These are phyloP conservation scores for Paracentrotus lividus DNA, from an alignment of 53 echinoderm and acorn worm genomes.

Conservation along the genomic window DNA sequence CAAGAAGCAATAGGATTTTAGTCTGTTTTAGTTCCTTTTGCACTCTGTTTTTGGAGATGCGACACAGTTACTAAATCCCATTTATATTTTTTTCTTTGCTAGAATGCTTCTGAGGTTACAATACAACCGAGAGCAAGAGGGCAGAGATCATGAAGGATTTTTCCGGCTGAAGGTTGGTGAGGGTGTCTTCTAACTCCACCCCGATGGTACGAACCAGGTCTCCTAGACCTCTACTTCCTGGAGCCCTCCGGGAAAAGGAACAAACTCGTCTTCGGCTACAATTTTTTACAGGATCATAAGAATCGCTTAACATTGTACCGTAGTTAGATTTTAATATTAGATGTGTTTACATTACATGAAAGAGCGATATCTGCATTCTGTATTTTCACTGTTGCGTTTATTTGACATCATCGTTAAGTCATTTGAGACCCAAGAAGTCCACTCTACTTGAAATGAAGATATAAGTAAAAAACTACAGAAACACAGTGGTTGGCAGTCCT, in stretches of 20 bases:
- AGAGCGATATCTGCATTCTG: not conserved
- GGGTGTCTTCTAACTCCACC: conserved; percentile 84
- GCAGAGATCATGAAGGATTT: conserved; percentile 95
- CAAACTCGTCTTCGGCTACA: conserved; percentile 78
- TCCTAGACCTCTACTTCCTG: conserved; percentile 86
- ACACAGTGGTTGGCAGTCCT: not conserved
- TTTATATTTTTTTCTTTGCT: not conserved
- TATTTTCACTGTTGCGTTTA: not conserved
- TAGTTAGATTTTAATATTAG: not conserved
- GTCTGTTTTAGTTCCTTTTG: too few relatives aligned
- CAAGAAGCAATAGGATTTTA: too few relatives aligned
- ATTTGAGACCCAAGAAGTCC: not conserved
- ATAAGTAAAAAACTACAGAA: too few relatives aligned
- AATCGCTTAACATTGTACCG: not conserved
- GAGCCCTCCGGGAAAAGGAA: conserved; percentile 78
- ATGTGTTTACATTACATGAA: not conserved
- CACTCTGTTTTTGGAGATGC: too few relatives aligned
- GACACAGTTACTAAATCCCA: too few relatives aligned
- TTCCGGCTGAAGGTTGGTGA: conserved; percentile 87
- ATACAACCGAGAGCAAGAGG: conserved; percentile 81
- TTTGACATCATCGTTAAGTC: not conserved
- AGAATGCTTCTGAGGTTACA: conserved; percentile 81
- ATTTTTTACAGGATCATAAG: conserved; percentile 72
- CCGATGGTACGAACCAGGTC: conserved; percentile 82
- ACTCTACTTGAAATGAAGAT: too few relatives aligned